These are phyloP conservation scores for Sciurus vulgaris DNA, from an alignment of 2,797 vertebrate genomes.

Conservation along the genomic window DNA sequence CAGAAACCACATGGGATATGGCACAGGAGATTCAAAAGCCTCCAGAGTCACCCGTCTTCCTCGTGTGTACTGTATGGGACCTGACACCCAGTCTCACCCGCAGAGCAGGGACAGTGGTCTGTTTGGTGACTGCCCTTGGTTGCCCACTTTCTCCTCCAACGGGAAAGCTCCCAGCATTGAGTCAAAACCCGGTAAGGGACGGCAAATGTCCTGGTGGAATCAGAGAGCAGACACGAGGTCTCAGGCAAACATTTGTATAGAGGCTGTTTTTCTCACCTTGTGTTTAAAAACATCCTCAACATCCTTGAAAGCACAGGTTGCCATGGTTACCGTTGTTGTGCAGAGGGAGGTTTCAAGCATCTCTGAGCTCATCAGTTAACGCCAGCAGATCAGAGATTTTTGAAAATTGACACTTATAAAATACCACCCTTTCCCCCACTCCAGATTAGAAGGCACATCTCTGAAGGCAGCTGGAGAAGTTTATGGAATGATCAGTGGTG, in stretches of 20 bases:
- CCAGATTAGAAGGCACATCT: constrained; percentile 71
- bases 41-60: background rate
- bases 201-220: constrained; percentile 28
- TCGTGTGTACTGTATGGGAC: background rate
- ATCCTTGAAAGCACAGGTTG: constrained; percentile 77
- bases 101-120: background rate
- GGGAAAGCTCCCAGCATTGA: background rate
- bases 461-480: constrained; percentile 64
- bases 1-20: background rate
- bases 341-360: constrained; percentile 69
- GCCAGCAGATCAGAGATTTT: constrained; percentile 58
- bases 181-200: background rate
- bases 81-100: background rate
- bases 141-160: background rate
- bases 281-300: constrained; percentile 81
- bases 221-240: constrained; percentile 57
- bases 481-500: constrained; percentile 46
- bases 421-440: background rate
- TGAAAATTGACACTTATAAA: constrained; percentile 84
- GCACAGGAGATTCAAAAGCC: constrained; percentile 41
- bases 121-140: background rate
- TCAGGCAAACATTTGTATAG: constrained; percentile 66
- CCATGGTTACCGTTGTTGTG: constrained; percentile 71
- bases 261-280: constrained; percentile 80
- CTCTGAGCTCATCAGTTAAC: constrained; percentile 74